phyloP scores from a whole-genome alignment of 2,113 vertebrate genomes.

The Marcusenius ussheri region DNA sequence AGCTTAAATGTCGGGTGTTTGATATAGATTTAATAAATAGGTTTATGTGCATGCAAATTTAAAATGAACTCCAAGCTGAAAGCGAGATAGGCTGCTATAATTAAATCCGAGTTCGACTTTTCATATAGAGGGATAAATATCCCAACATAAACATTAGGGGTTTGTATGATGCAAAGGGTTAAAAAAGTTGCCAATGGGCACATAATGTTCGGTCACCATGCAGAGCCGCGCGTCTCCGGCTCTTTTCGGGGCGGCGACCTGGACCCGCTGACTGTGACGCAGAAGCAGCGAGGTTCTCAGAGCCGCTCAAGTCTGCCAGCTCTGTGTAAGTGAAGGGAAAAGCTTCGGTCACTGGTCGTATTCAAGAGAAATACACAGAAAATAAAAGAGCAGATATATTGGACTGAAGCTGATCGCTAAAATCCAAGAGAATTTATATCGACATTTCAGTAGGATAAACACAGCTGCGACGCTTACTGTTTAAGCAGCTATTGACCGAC shows the following conservation, averaged over 20 bases:
- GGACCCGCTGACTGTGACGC: neutral
- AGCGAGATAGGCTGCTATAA: neutral
- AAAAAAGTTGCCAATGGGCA: neutral
- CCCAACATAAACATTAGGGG: neutral
- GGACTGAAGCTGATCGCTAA: neutral
- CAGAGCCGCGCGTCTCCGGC: neutral
- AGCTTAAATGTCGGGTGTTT: neutral
- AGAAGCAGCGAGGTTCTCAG: neutral
- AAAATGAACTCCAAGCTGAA: neutral
- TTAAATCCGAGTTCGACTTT: neutral
- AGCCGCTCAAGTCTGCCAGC: neutral
- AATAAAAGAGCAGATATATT: neutral
- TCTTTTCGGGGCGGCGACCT: neutral
- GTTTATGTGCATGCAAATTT: neutral
- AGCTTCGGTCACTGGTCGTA: neutral
- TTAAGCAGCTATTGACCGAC: neutral
- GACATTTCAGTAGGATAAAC: neutral
- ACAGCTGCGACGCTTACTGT: neutral
- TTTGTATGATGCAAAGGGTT: neutral
- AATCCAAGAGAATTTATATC: neutral
- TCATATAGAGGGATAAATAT: neutral
- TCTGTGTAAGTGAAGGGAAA: neutral
- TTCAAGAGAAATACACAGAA: neutral
- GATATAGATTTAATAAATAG: neutral
- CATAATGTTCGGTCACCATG: neutral